Conservation (phyloP, 2,797 vertebrate species). For the Cossypha dichroa region DNA sequence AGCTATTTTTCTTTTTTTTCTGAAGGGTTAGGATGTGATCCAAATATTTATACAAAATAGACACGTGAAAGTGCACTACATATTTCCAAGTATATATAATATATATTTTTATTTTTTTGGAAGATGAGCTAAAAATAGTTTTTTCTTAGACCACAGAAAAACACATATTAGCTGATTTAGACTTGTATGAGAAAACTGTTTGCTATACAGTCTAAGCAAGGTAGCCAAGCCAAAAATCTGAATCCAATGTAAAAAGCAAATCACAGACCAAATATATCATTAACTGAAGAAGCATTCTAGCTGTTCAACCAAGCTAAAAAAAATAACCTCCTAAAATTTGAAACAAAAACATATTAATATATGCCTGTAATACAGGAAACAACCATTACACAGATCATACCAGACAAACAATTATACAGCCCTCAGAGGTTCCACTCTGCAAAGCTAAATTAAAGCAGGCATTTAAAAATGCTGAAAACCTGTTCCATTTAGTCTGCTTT, state of each 20-base stretch:
- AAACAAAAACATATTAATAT: background rate
- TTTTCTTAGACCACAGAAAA: background rate
- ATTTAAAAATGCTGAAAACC: background rate
- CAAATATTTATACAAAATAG: background rate
- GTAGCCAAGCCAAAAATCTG: background rate
- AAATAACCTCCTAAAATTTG: background rate
- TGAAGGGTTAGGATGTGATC: background rate
- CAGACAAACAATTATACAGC: background rate
- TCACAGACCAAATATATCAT: background rate
- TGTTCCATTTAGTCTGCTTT: background rate
- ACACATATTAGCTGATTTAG: background rate
- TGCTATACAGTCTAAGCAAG: background rate
- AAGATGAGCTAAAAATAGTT: background rate
- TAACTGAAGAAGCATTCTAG: background rate
- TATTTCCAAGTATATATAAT: background rate
- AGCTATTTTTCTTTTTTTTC: background rate
- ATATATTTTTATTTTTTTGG: background rate
- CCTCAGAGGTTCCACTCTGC: background rate
- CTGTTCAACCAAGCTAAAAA: background rate
- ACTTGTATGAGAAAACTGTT: conserved; percentile 25
- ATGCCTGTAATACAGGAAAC: background rate
- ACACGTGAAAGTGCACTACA: background rate
- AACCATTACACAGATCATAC: background rate
- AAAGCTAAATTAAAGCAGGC: background rate
- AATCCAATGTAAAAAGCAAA: conserved; percentile 46